phyloP scores from a whole-genome alignment of 2,113 vertebrate genomes.

The Caretta caretta region DNA sequence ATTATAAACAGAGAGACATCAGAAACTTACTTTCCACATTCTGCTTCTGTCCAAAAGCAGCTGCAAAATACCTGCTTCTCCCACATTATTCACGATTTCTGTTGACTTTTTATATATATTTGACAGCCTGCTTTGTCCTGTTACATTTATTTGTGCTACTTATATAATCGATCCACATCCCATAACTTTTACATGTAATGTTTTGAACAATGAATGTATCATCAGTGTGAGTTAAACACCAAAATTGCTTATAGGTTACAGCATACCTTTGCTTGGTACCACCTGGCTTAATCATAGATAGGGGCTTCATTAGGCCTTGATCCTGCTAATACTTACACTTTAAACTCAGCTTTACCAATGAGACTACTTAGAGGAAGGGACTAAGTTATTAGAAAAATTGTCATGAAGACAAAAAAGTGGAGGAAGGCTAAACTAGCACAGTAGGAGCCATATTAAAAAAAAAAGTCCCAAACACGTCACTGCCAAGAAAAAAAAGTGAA shows the following conservation, averaged over 20 bases:
- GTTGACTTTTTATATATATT: constrained; percentile 33
- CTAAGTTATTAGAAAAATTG: not conserved
- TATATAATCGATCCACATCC: not conserved
- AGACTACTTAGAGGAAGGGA: not conserved
- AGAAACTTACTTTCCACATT: constrained; percentile 31
- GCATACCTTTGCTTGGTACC: not conserved
- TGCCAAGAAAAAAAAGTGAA: not conserved
- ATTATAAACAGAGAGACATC: constrained; percentile 48
- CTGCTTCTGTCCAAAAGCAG: constrained; percentile 33
- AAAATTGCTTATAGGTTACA: constrained; percentile 41
- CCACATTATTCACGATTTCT: constrained; percentile 40
- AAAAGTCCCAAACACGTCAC: not conserved
- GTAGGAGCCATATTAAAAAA: not conserved
- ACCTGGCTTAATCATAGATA: constrained; percentile 18
- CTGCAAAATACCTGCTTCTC: constrained; percentile 44
- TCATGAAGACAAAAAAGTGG: not conserved
- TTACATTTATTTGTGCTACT: not conserved
- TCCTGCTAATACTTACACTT: not conserved
- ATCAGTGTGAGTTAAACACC: not conserved
- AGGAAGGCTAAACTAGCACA: not conserved
- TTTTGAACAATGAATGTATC: not conserved
- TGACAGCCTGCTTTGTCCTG: not conserved
- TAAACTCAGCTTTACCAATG: not conserved
- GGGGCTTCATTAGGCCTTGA: not conserved
- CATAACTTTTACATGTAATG: not conserved